A percentile compares a stretch with the other conserved stretches of the same genome.
Conservation (phyloP, 2,888 invertebrate genomes). For the Crematogaster levior region DNA sequence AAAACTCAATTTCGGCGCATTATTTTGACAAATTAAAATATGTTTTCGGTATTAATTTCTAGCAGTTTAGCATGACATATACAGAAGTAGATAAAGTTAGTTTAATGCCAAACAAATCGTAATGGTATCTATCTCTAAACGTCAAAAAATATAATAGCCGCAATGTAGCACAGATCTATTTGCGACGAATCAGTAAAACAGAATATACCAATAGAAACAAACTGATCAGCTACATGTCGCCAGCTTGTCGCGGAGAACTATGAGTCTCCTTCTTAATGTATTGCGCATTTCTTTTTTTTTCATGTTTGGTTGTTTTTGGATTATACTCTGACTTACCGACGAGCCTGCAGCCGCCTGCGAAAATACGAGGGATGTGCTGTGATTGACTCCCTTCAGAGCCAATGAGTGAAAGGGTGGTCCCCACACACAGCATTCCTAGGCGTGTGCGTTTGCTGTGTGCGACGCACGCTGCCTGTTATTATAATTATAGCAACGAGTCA, state of each 20-base stretch:
- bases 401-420: slow-evolving; percentile 82
- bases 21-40: neutral
- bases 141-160: slow-evolving; percentile 65
- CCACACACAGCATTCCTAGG: slow-evolving; percentile 83
- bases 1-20: slow-evolving; percentile 1
- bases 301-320: slow-evolving; percentile 80
- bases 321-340: slow-evolving; percentile 83
- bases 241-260: slow-evolving; percentile 71
- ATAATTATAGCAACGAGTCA: slow-evolving; percentile 84
- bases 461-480: slow-evolving; percentile 84
- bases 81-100: slow-evolving; percentile 69
- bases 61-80: slow-evolving; percentile 67
- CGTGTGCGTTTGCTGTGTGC: slow-evolving; percentile 84
- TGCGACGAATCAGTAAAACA: slow-evolving; percentile 66
- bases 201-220: slow-evolving; percentile 70
- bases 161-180: slow-evolving; percentile 64
- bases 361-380: slow-evolving; percentile 83
- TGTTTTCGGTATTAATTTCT: slow-evolving; percentile 41
- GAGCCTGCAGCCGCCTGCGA: slow-evolving; percentile 82
- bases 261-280: slow-evolving; percentile 73
- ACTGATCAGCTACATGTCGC: slow-evolving; percentile 69
- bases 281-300: slow-evolving; percentile 75
- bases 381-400: slow-evolving; percentile 84
- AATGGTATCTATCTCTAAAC: slow-evolving; percentile 42
- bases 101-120: slow-evolving; percentile 59